phyloP scores from a whole-genome alignment of 2,888 invertebrate genomes.

The Zootermopsis nevadensis region DNA sequence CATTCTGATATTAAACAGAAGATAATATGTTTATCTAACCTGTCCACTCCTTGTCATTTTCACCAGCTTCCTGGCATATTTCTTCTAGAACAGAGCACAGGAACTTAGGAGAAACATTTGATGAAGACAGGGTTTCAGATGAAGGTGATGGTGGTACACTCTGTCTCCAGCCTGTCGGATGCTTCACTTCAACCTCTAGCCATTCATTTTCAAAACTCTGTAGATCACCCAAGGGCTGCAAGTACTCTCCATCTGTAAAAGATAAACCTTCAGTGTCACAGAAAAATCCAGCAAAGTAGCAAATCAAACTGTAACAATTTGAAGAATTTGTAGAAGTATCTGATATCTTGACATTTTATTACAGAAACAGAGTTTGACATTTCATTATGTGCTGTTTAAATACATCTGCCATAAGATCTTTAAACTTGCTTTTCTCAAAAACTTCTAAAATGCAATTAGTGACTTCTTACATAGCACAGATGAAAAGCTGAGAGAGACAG shows the following conservation, averaged over 20 bases:
- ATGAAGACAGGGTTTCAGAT: constrained; percentile 46
- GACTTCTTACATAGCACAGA: too few relatives aligned
- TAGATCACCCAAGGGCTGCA: constrained; percentile 74
- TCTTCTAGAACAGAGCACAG: constrained; percentile 59
- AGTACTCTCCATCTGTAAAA: constrained; percentile 52
- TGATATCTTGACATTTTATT: too few relatives aligned
- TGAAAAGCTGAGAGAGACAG: too few relatives aligned
- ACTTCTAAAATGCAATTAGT: too few relatives aligned
- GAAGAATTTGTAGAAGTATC: too few relatives aligned
- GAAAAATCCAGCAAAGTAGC: neutral
- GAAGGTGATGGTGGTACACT: constrained; percentile 17
- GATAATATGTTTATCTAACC: constrained; percentile 37
- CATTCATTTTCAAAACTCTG: constrained; percentile 91
- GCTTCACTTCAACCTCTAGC: constrained; percentile 86
- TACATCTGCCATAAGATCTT: too few relatives aligned
- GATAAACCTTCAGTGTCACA: constrained; percentile 12
- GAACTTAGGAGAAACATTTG: constrained; percentile 60
- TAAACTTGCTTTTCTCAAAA: too few relatives aligned
- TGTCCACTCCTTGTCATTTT: constrained; percentile 53
- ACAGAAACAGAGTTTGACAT: too few relatives aligned
- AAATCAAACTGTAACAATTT: too few relatives aligned
- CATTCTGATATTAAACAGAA: too few relatives aligned
- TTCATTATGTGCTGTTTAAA: too few relatives aligned
- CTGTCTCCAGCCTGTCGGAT: constrained; percentile 65
- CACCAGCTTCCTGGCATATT: constrained; percentile 58